phyloP scores from a whole-genome alignment of 1,140 invertebrate species.

The Camponotus pennsylvanicus region DNA sequence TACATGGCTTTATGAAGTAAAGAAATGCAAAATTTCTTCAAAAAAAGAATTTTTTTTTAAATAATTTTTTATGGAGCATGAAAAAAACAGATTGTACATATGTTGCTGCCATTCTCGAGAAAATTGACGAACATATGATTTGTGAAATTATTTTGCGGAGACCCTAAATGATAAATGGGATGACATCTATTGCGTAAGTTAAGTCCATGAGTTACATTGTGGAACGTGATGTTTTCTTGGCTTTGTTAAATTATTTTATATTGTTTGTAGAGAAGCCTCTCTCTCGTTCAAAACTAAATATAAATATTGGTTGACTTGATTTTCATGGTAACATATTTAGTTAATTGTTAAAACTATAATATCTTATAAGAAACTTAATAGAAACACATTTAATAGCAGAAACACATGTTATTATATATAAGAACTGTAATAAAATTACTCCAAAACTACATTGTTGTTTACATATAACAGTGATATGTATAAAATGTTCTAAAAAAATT shows the following conservation, averaged over 20 bases:
- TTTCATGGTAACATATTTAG: background rate
- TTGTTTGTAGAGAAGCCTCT: background rate
- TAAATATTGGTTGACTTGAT: background rate
- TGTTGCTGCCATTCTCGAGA: background rate
- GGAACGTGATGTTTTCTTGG: conserved; percentile 10
- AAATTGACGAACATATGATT: conserved; percentile 40
- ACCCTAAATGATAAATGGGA: conserved; percentile 35
- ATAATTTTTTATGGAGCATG: conserved; percentile 2
- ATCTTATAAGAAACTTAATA: background rate
- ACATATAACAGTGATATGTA: background rate
- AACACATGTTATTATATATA: background rate
- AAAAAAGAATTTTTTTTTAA: background rate
- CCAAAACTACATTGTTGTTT: background rate
- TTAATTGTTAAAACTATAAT: background rate
- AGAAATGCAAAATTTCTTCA: background rate
- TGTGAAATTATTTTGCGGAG: conserved; percentile 4
- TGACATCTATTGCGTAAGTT: conserved; percentile 36
- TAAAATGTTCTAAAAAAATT: background rate
- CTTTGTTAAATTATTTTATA: conserved; percentile 8
- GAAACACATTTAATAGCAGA: background rate
- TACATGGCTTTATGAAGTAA: background rate
- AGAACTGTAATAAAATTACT: background rate
- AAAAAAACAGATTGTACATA: conserved; percentile 11
- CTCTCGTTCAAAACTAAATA: background rate
- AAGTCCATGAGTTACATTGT: background rate